These are phyloP conservation scores for Verasper variegatus DNA, from an alignment of 2,113 vertebrate species.

Conservation along the genomic window DNA sequence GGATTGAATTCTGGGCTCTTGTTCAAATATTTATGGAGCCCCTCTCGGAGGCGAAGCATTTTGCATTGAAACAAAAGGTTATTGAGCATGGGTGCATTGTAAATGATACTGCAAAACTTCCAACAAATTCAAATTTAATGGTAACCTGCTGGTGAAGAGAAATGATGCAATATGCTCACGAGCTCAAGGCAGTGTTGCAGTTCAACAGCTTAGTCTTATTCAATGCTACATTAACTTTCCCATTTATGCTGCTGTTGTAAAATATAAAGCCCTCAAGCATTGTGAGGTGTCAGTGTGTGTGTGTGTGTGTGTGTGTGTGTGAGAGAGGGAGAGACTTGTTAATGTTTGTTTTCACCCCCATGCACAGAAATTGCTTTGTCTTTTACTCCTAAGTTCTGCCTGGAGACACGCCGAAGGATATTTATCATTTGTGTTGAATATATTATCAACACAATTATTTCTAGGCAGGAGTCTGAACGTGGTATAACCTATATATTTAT, in stretches of 20 bases:
- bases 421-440: constrained; percentile 61
- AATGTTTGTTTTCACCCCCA: constrained; percentile 74
- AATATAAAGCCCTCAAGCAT: constrained; percentile 86
- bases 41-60: constrained; percentile 75
- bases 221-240: constrained; percentile 94
- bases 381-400: constrained; percentile 66
- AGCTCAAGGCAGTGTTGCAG: constrained; percentile 84
- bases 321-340: constrained; percentile 38
- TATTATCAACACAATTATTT: constrained; percentile 52
- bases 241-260: constrained; percentile 89
- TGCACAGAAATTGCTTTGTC: constrained; percentile 74
- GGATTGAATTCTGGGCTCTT: constrained; percentile 70
- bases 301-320: constrained; percentile 34
- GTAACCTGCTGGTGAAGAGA: constrained; percentile 84
- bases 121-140: constrained; percentile 87
- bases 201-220: constrained; percentile 87
- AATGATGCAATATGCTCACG: constrained; percentile 84
- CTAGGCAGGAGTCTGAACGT: constrained; percentile 14
- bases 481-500: constrained; percentile 12
- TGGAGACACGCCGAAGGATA: constrained; percentile 55
- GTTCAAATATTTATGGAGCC: constrained; percentile 85
- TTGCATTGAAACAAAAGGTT: constrained; percentile 85
- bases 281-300: constrained; percentile 69
- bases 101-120: constrained; percentile 82
- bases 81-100: constrained; percentile 79